phyloP scores from a whole-genome alignment of 30 jellyfish, hydroid and myxozoan genomes.

The Turritopsis dohrnii region DNA sequence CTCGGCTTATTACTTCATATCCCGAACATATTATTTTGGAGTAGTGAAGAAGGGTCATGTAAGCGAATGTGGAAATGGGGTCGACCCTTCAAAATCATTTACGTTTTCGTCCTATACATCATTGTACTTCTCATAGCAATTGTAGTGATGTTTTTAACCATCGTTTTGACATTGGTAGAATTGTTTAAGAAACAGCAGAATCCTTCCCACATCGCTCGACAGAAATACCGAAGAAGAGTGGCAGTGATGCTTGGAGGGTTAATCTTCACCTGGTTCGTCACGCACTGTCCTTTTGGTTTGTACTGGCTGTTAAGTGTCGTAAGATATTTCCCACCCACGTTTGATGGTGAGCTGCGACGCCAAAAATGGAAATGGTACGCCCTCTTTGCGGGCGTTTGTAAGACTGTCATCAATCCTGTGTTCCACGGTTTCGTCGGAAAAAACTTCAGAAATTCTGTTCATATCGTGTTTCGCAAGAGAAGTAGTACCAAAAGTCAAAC shows the following conservation, averaged over 20 bases:
- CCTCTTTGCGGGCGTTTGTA: not conserved
- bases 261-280: not conserved
- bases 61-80: constrained; percentile 4
- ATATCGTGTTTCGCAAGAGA: not conserved
- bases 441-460: not conserved
- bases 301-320: not conserved
- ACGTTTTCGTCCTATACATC: not conserved
- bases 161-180: not conserved
- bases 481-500: not conserved
- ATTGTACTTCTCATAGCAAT: not conserved
- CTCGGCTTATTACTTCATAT: not conserved
- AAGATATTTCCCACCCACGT: not conserved
- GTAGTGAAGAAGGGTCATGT: not conserved
- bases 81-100: not conserved
- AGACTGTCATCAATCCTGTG: not conserved
- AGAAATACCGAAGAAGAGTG: not conserved
- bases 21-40: not conserved
- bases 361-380: constrained; percentile 20
- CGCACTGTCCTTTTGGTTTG: not conserved
- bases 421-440: not conserved
- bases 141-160: not conserved
- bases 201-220: not conserved
- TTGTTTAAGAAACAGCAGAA: not conserved
- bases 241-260: not conserved
- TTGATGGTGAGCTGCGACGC: not conserved